Conservation (phyloP, 2,888 invertebrate species). For the Neria commutata region DNA sequence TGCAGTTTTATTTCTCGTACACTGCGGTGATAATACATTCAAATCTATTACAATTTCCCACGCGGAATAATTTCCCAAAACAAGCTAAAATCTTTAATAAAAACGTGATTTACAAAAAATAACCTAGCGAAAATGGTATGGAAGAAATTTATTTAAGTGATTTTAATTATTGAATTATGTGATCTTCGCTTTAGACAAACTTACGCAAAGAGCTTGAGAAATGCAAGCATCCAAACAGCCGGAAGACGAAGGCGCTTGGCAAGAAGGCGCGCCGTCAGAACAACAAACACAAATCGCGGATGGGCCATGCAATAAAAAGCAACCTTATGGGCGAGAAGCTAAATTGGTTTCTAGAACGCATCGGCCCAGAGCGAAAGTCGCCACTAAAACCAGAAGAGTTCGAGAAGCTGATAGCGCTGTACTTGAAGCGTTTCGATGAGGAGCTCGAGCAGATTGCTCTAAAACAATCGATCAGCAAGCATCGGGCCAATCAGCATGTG, state of each 20-base stretch:
- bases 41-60: background rate
- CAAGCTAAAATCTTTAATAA: slow-evolving; percentile 3
- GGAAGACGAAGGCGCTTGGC: slow-evolving; percentile 76
- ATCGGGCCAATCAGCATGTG: slow-evolving; percentile 78
- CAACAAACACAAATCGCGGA: slow-evolving; percentile 56
- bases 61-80: background rate
- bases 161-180: slow-evolving; percentile 7
- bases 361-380: slow-evolving; percentile 62
- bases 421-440: slow-evolving; percentile 73
- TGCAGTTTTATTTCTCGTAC: no score
- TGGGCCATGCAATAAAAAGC: slow-evolving; percentile 73
- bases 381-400: slow-evolving; percentile 69
- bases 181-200: slow-evolving; percentile 57
- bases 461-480: slow-evolving; percentile 74
- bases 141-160: background rate
- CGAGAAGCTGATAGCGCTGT: slow-evolving; percentile 63
- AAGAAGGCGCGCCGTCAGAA: slow-evolving; percentile 70
- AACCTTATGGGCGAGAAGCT: slow-evolving; percentile 79
- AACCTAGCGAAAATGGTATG: slow-evolving; percentile 5
- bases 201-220: slow-evolving; percentile 64
- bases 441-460: slow-evolving; percentile 79
- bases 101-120: slow-evolving; percentile 8
- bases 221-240: slow-evolving; percentile 83
- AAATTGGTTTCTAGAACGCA: slow-evolving; percentile 75
- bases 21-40: no score